Conservation (phyloP, 2,888 invertebrate species). For the Latheticus oryzae region DNA sequence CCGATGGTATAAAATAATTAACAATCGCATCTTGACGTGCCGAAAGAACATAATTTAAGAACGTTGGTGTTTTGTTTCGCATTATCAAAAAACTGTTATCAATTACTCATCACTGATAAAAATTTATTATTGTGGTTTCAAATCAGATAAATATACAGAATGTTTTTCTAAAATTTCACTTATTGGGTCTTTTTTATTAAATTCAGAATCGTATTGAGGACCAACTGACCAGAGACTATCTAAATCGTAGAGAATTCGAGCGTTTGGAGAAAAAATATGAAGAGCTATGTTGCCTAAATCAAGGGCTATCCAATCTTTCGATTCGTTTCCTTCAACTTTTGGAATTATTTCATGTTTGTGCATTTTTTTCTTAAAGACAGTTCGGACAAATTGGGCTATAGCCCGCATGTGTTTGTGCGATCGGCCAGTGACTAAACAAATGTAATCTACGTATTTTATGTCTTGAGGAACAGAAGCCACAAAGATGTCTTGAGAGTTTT, state of each 20-base stretch:
- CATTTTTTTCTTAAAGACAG: slow-evolving; percentile 80
- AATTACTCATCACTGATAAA: slow-evolving; percentile 6
- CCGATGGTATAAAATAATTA: slow-evolving; percentile 69
- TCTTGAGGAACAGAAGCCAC: slow-evolving; percentile 81
- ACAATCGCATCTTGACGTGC: slow-evolving; percentile 66
- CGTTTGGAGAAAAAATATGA: slow-evolving; percentile 83
- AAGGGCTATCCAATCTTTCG: slow-evolving; percentile 87
- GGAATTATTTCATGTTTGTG: slow-evolving; percentile 74
- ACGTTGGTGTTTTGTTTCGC: slow-evolving; percentile 12
- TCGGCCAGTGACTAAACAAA: slow-evolving; percentile 82
- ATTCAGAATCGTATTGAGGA: slow-evolving; percentile 79
- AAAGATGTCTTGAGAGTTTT: slow-evolving; percentile 84
- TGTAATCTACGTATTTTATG: slow-evolving; percentile 84
- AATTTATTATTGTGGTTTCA: slow-evolving; percentile 67
- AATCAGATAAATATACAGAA: slow-evolving; percentile 72
- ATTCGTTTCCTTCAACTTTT: slow-evolving; percentile 80
- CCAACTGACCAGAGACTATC: slow-evolving; percentile 94
- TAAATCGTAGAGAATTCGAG: slow-evolving; percentile 82
- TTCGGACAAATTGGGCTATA: slow-evolving; percentile 79
- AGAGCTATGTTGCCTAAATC: slow-evolving; percentile 94
- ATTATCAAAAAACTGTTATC: slow-evolving; percentile 2
- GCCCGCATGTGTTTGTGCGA: slow-evolving; percentile 81
- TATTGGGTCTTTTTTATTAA: slow-evolving; percentile 71
- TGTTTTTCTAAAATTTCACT: slow-evolving; percentile 76
- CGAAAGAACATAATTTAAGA: slow-evolving; percentile 61